Percentiles rank a stretch among this genome's conserved stretches.
These are phyloP conservation scores for Myotis brandtii DNA, from an alignment of 2,113 vertebrate genomes.

Conservation along the genomic window DNA sequence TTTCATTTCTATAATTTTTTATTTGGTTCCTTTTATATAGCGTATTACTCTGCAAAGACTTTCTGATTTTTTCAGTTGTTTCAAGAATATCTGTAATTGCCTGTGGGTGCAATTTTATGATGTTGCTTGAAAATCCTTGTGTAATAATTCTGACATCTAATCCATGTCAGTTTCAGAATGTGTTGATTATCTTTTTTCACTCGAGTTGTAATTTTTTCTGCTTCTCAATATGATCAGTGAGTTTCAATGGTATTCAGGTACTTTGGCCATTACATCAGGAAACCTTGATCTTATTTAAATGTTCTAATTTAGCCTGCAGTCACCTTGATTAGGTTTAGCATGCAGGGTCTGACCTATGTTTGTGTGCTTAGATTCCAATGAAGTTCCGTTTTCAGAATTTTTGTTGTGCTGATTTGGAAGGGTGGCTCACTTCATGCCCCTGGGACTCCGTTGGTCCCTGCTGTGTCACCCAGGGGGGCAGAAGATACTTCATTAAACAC, in stretches of 20 bases:
- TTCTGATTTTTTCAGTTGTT: not conserved
- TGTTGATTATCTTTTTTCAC: not conserved
- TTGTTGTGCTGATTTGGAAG: not conserved
- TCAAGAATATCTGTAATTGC: not conserved
- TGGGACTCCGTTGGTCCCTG: not conserved
- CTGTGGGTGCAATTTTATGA: not conserved
- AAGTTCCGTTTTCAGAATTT: not conserved
- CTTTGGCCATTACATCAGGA: not conserved
- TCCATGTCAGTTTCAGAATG: not conserved
- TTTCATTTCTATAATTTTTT: conserved; percentile 3
- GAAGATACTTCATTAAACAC: not conserved
- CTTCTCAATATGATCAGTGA: not conserved
- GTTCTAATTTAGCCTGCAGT: not conserved
- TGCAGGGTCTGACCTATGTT: not conserved
- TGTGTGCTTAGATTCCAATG: not conserved
- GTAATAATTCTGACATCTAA: not conserved
- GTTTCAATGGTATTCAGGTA: not conserved
- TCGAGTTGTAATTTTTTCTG: not conserved
- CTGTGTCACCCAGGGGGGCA: fast-evolving
- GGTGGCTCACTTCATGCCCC: not conserved
- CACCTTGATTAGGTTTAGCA: not conserved
- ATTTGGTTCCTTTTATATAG: not conserved
- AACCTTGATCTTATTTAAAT: not conserved
- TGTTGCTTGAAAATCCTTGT: conserved; percentile 12
- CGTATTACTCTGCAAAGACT: not conserved